Conservation (phyloP, 2,888 invertebrate species). For the Linnaemya vulpina region DNA sequence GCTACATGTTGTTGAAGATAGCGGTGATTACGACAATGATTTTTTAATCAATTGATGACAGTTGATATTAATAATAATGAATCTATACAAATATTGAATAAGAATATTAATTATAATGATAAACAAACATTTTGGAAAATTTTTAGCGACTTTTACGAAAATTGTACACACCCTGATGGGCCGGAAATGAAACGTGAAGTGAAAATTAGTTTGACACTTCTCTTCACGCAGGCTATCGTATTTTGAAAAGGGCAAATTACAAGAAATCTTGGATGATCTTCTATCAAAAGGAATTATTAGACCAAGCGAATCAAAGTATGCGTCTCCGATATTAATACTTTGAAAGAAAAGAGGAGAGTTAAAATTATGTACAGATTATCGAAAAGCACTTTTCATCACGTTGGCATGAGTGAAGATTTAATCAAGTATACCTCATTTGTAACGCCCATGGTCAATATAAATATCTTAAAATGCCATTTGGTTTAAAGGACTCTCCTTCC, state of each 20-base stretch:
- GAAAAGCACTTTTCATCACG: constrained; percentile 57
- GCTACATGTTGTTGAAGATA: constrained; percentile 2
- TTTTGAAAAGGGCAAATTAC: constrained; percentile 47
- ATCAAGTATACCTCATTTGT: constrained; percentile 63
- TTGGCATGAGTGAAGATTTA: constrained; percentile 51
- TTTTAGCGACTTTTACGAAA: constrained; percentile 51
- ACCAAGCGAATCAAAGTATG: constrained; percentile 59
- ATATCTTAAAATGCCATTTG: constrained; percentile 66
- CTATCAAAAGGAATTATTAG: constrained; percentile 53
- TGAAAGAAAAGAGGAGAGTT: constrained; percentile 61
- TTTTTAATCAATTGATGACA: constrained; percentile 39
- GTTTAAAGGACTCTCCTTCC: constrained; percentile 54
- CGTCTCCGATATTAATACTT: constrained; percentile 53
- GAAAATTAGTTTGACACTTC: constrained; percentile 59
- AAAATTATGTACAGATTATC: constrained; percentile 66
- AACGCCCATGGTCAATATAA: constrained; percentile 63
- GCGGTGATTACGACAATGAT: background rate
- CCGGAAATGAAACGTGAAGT: constrained; percentile 59
- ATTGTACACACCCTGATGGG: constrained; percentile 53
- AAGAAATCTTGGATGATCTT: constrained; percentile 59
- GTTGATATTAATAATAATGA: constrained; percentile 44
- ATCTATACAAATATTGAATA: constrained; percentile 17
- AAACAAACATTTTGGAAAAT: constrained; percentile 22
- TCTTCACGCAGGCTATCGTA: constrained; percentile 61
- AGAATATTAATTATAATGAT: constrained; percentile 21